A percentile compares a stretch with the other conserved stretches of the same genome.
Conservation (phyloP, 1,140 invertebrate genomes). For the Halotydeus destructor region DNA sequence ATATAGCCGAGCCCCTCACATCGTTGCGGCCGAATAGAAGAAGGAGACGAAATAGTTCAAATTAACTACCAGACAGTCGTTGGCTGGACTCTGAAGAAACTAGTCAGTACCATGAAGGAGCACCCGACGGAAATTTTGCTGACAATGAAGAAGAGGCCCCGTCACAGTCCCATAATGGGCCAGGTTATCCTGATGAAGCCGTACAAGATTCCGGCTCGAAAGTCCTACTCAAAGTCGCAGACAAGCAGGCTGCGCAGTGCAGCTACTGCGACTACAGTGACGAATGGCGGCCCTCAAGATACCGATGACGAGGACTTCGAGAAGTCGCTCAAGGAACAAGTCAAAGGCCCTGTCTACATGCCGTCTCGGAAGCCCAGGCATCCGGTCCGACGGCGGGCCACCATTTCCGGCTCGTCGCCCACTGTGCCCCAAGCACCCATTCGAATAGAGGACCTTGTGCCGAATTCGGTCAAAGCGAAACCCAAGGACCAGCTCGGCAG, state of each 20-base stretch:
- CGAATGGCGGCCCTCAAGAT: too few relatives aligned
- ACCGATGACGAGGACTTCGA: slow-evolving; percentile 1
- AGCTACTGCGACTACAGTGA: neutral
- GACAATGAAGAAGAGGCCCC: slow-evolving; percentile 58
- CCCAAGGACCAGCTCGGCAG: neutral
- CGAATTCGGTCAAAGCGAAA: slow-evolving; percentile 2
- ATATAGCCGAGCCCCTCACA: slow-evolving; percentile 28
- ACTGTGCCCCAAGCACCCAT: slow-evolving; percentile 38
- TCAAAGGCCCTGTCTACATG: neutral
- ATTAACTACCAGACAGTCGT: slow-evolving; percentile 79
- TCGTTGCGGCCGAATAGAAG: slow-evolving; percentile 66
- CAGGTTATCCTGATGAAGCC: slow-evolving; percentile 16
- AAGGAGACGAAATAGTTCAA: slow-evolving; percentile 79
- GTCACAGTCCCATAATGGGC: slow-evolving; percentile 29
- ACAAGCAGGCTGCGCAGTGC: neutral
- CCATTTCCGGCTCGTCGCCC: slow-evolving; percentile 61
- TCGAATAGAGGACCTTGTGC: slow-evolving; percentile 34
- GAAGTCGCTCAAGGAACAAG: neutral
- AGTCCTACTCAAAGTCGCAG: slow-evolving; percentile 3
- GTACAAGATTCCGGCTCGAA: slow-evolving; percentile 15
- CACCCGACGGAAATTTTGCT: slow-evolving; percentile 54
- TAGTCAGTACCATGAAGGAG: slow-evolving; percentile 51
- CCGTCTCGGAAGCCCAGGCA: neutral
- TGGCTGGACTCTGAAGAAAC: slow-evolving; percentile 60
- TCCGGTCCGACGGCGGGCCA: slow-evolving; percentile 45